Conservation (phyloP, 2,888 invertebrate species). For the Apocheima hispidaria region DNA sequence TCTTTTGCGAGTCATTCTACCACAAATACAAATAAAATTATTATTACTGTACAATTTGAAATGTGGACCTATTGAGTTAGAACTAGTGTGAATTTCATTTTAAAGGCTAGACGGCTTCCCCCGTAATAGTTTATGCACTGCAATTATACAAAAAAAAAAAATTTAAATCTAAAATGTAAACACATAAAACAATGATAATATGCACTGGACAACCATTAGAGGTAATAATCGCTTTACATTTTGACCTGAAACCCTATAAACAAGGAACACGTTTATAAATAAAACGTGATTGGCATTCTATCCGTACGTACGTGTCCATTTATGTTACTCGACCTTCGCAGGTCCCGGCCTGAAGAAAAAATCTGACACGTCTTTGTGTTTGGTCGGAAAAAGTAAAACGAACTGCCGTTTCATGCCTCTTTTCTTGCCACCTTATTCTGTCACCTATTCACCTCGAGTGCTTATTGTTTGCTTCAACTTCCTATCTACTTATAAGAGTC, state of each 20-base stretch:
- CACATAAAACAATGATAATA: not conserved
- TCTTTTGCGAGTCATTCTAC: too few species aligned
- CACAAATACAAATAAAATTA: too few species aligned
- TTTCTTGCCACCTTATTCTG: slow-evolving; percentile 14
- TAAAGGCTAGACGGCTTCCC: too few species aligned
- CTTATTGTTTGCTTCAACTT: not conserved
- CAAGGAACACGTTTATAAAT: slow-evolving; percentile 31
- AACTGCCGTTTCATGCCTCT: slow-evolving; percentile 9
- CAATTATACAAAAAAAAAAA: too few species aligned
- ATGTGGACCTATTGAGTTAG: too few species aligned
- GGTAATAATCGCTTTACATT: slow-evolving; percentile 28
- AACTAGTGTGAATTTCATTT: too few species aligned
- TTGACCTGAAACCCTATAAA: slow-evolving; percentile 21
- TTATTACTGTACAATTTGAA: too few species aligned
- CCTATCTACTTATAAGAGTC: not conserved
- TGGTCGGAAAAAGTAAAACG: slow-evolving; percentile 23
- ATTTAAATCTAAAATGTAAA: too few species aligned
- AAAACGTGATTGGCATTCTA: slow-evolving; percentile 30
- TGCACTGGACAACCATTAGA: slow-evolving; percentile 16
- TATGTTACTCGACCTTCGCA: slow-evolving; percentile 36
- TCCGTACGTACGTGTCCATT: slow-evolving; percentile 27
- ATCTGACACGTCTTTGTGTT: slow-evolving; percentile 43
- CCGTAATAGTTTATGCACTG: too few species aligned
- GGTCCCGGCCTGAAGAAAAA: slow-evolving; percentile 36
- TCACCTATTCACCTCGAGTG: slow-evolving; percentile 15